phyloP scores from a whole-genome alignment of 2,888 invertebrate genomes.

The Mesorhabditis sp. region DNA sequence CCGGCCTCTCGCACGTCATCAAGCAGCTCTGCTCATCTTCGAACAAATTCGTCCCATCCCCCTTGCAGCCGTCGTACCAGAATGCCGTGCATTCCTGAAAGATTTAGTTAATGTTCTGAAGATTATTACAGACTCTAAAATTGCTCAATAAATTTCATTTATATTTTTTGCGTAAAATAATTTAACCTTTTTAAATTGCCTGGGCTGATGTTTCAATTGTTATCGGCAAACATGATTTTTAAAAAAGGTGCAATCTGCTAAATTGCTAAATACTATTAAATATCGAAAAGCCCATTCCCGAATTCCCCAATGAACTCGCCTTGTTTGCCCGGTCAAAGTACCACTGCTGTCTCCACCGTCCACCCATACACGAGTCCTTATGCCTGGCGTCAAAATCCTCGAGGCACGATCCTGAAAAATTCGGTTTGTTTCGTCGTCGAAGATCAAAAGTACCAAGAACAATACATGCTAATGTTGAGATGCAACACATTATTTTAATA shows the following conservation, averaged over 20 bases:
- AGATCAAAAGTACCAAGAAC: neutral
- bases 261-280: too few species aligned
- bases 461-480: too few species aligned
- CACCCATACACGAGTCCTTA: conserved; percentile 54
- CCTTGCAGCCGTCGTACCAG: conserved; percentile 55
- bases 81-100: conserved; percentile 47
- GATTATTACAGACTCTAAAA: too few species aligned
- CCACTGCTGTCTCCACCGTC: conserved; percentile 51
- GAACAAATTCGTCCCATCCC: conserved; percentile 48
- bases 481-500: too few species aligned
- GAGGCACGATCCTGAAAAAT: conserved; percentile 40
- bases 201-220: too few species aligned
- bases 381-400: conserved; percentile 52
- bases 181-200: too few species aligned
- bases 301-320: conserved; percentile 14
- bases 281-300: too few species aligned
- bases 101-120: too few species aligned
- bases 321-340: conserved; percentile 45
- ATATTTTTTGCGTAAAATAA: too few species aligned
- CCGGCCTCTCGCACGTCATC: conserved; percentile 47
- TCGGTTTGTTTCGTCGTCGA: neutral
- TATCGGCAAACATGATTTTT: too few species aligned
- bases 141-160: neutral
- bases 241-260: too few species aligned
- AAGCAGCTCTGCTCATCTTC: conserved; percentile 45